These are phyloP conservation scores for Andricus curvator DNA, from an alignment of 2,888 invertebrate species.

Conservation along the genomic window DNA sequence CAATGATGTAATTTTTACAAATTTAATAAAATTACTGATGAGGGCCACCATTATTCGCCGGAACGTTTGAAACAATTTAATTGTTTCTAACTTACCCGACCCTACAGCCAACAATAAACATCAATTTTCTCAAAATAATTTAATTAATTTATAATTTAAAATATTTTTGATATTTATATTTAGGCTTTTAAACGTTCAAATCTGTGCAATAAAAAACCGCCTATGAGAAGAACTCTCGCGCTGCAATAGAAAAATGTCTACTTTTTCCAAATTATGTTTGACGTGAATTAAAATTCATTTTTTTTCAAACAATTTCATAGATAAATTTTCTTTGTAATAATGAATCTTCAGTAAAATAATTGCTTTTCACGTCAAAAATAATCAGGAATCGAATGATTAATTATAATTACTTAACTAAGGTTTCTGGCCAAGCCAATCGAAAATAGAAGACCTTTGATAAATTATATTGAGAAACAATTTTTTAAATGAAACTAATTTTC, in stretches of 20 bases:
- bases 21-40: too few relatives aligned
- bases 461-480: background rate
- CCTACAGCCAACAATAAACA: too few relatives aligned
- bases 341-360: background rate
- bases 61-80: too few relatives aligned
- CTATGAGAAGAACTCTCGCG: constrained; percentile 61
- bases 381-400: background rate
- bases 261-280: constrained; percentile 11
- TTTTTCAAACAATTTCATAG: too few relatives aligned
- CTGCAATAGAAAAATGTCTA: constrained; percentile 57
- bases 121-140: too few relatives aligned
- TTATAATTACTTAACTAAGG: background rate
- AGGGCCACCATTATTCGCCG: too few relatives aligned
- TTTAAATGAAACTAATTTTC: background rate
- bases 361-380: background rate
- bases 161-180: background rate
- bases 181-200: constrained; percentile 3
- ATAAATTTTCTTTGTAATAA: background rate
- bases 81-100: too few relatives aligned
- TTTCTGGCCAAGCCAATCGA: background rate
- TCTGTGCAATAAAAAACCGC: background rate
- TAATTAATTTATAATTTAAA: background rate
- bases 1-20: too few relatives aligned
- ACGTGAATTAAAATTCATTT: background rate
- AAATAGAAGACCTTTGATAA: background rate